Evolutionary conservation across 2,888 invertebrate genomes (phyloP).

Genomic region (Iselma pallidipennis): DNA sequence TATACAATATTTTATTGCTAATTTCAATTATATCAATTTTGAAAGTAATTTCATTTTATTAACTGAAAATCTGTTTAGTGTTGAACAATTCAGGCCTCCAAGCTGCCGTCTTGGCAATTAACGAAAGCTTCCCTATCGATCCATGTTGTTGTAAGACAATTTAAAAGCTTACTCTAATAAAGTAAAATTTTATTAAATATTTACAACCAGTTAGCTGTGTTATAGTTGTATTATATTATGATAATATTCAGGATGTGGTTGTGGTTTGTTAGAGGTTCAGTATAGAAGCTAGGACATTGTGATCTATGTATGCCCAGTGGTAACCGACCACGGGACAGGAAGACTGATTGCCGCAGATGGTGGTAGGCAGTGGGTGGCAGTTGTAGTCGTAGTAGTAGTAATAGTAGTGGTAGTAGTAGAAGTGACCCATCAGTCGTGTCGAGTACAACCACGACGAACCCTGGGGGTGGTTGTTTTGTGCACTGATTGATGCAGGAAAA

Average conservation of each 20-base stretch:
- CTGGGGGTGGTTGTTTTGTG: neutral
- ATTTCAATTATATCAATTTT: too few relatives aligned
- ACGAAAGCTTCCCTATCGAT: too few relatives aligned
- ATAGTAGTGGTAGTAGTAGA: neutral
- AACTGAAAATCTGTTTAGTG: too few relatives aligned
- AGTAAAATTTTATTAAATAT: neutral
- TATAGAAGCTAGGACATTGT: slow-evolving; percentile 29
- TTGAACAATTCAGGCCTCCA: too few relatives aligned
- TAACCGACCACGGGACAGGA: slow-evolving; percentile 43
- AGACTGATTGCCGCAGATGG: slow-evolving; percentile 45
- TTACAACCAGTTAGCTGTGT: neutral
- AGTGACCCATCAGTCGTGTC: neutral
- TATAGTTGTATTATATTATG: neutral
- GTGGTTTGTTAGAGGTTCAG: neutral
- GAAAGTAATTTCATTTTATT: too few relatives aligned
- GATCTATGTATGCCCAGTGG: slow-evolving; percentile 40
- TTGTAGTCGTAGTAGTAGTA: slow-evolving; percentile 32
- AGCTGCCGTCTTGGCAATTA: too few relatives aligned
- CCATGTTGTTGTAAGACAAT: too few relatives aligned
- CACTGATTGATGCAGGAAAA: neutral
- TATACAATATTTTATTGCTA: too few relatives aligned
- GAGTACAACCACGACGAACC: neutral
- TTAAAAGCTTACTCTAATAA: too few relatives aligned
- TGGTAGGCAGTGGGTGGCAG: too few relatives aligned
- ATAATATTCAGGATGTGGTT: neutral